Evolutionary conservation across 1,140 invertebrate species (phyloP), one percentile per base, ranked within the genome.

Genomic region (Trichonephila clavata): DNA sequence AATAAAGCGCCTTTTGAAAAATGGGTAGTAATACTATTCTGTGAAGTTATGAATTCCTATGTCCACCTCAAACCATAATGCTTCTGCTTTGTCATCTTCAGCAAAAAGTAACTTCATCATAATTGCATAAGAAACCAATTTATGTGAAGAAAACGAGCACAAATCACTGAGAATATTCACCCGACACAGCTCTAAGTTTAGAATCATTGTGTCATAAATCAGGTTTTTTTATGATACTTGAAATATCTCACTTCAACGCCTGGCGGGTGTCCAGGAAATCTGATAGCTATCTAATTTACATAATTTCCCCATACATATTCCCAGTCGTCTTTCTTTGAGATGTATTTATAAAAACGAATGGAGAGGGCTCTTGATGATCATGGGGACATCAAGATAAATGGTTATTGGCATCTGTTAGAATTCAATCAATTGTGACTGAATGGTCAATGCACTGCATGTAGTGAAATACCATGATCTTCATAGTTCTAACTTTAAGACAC

Each of bases 231-330:
- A 43, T 92, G 14, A 43, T 24, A 86, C 63, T 86, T 86, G 43
- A 92, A 92, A 92, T 92, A 92, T 92, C 83, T 92, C 91, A 86
- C 91, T 92, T 92, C 91, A 86, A 32, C 91, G 80, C 27, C 83
- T 92, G 91, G 91, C 91, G 83, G 24, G 32, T 92, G 63, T 92
- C 91, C 91, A 92, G 59, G 83, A 86, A 92, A 92, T 92, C 91
- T 92, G 81, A 92, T 92, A 86, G 91, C 83, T 65, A 92, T 92
- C 83, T 86, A 86, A 86, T 92, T 92, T 92, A 83, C 91, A 92
- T 92, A 92, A 92, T 92, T 92, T 86, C n/a, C 27, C 83, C 63
- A 86, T 92, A 92, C 91, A 92, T 92, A 92, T 92, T 92, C 91
- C 43, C 60, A 59, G 83, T 92, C 91, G 86, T 86, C 83, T 21